Conservation (phyloP, 2,888 invertebrate genomes). For the Eudemis profundana region DNA sequence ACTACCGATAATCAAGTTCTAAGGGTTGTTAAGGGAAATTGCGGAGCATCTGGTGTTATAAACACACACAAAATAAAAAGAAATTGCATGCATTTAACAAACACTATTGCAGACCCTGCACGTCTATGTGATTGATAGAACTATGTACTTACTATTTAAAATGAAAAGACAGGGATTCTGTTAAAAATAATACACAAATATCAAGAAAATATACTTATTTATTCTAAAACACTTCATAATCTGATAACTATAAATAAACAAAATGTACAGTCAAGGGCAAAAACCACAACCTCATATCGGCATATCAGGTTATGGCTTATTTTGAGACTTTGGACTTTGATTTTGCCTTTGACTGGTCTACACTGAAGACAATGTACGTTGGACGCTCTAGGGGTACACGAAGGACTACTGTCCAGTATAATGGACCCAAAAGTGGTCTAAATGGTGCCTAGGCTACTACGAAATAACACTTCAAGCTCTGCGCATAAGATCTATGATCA, state of each 20-base stretch:
- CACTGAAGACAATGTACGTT: slow-evolving; percentile 15
- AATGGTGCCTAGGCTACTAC: slow-evolving; percentile 34
- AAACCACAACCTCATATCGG: slow-evolving; percentile 1
- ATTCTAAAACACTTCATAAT: slow-evolving; percentile 42
- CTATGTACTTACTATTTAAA: too few relatives aligned
- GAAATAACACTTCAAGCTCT: slow-evolving; percentile 38
- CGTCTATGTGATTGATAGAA: too few relatives aligned
- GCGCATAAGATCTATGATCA: slow-evolving; percentile 36
- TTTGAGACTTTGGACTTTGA: not conserved
- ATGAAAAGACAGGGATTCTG: too few relatives aligned
- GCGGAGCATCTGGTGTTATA: too few relatives aligned
- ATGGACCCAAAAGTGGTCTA: slow-evolving; percentile 44
- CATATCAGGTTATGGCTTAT: not conserved
- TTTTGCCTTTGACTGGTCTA: slow-evolving; percentile 1
- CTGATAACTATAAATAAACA: slow-evolving; percentile 34
- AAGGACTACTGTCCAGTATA: slow-evolving; percentile 37
- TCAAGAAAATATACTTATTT: slow-evolving; percentile 43
- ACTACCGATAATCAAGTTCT: too few relatives aligned
- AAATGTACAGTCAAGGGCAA: slow-evolving; percentile 12
- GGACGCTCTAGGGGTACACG: slow-evolving; percentile 42
- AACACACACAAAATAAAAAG: too few relatives aligned
- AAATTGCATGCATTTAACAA: too few relatives aligned
- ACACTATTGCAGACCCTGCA: too few relatives aligned
- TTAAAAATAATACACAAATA: slow-evolving; percentile 26
- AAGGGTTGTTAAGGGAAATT: too few relatives aligned